Evolutionary conservation across 2,113 vertebrate species (phyloP).

Genomic region (Marmota flaviventris): DNA sequence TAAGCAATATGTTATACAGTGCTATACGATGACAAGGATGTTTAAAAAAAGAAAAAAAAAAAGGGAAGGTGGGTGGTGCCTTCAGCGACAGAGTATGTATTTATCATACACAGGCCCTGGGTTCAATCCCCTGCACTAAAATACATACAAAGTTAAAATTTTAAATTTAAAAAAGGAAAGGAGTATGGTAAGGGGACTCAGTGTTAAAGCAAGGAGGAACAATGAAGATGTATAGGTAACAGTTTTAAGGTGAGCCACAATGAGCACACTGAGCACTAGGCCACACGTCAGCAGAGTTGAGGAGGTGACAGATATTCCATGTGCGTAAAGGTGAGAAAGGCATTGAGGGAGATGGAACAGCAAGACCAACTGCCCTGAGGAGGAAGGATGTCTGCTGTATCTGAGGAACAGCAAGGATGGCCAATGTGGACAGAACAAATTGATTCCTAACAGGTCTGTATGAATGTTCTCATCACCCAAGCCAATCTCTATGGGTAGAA

Average conservation of each 20-base stretch:
- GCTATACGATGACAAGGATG: not conserved
- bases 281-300: not conserved
- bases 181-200: not conserved
- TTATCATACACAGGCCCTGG: not conserved
- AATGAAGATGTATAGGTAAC: not conserved
- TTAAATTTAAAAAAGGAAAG: not conserved
- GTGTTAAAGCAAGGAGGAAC: not conserved
- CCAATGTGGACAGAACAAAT: not conserved
- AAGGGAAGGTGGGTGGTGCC: not conserved
- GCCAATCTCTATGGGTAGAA: not conserved
- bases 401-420: not conserved
- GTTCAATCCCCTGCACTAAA: not conserved
- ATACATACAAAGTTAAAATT: not conserved
- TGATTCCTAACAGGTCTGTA: not conserved
- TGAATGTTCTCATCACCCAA: not conserved
- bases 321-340: not conserved
- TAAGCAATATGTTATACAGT: constrained; percentile 14
- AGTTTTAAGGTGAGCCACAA: not conserved
- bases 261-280: not conserved
- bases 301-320: not conserved
- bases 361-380: not conserved
- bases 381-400: not conserved
- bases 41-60: not conserved
- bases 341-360: not conserved
- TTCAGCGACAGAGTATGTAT: not conserved